Evolutionary conservation across 2,888 invertebrate species (phyloP).

Genomic region (Operophtera brumata): DNA sequence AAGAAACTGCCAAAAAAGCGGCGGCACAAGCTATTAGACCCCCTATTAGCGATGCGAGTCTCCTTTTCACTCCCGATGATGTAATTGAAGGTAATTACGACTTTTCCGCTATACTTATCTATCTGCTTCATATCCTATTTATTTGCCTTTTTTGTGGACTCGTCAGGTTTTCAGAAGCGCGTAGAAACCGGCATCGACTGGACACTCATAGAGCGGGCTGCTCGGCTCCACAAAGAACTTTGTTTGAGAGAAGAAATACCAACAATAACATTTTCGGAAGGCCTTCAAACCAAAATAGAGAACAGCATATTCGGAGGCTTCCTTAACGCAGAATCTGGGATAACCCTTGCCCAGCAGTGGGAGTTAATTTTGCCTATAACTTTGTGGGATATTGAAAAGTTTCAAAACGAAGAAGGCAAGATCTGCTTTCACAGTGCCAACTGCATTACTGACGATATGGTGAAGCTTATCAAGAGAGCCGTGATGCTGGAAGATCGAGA

Average conservation of each 20-base stretch:
- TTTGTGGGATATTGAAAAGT: slow-evolving; percentile 66
- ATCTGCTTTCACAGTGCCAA: slow-evolving; percentile 58
- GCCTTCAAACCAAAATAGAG: slow-evolving; percentile 57
- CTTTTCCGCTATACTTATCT: not conserved
- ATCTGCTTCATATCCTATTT: too few relatives aligned
- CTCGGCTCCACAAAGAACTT: slow-evolving; percentile 51
- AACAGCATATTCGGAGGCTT: slow-evolving; percentile 58
- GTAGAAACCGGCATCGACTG: slow-evolving; percentile 62
- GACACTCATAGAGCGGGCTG: slow-evolving; percentile 54
- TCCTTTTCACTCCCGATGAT: slow-evolving; percentile 54
- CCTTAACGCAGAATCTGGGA: slow-evolving; percentile 49
- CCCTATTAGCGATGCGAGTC: slow-evolving; percentile 61
- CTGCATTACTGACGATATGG: slow-evolving; percentile 57
- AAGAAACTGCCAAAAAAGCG: slow-evolving; percentile 53
- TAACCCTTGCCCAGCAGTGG: slow-evolving; percentile 60
- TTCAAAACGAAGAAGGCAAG: slow-evolving; percentile 59
- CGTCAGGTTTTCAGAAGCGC: slow-evolving; percentile 62
- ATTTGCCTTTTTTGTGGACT: not conserved
- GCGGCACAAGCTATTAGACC: slow-evolving; percentile 45
- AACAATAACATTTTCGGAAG: slow-evolving; percentile 50
- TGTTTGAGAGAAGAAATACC: slow-evolving; percentile 45
- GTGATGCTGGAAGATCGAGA: slow-evolving; percentile 48
- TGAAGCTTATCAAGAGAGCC: slow-evolving; percentile 52
- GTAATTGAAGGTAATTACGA: slow-evolving; percentile 50
- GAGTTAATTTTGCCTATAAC: slow-evolving; percentile 56